phyloP scores from a whole-genome alignment of 2,888 invertebrate genomes.

The Pheosia gnoma region DNA sequence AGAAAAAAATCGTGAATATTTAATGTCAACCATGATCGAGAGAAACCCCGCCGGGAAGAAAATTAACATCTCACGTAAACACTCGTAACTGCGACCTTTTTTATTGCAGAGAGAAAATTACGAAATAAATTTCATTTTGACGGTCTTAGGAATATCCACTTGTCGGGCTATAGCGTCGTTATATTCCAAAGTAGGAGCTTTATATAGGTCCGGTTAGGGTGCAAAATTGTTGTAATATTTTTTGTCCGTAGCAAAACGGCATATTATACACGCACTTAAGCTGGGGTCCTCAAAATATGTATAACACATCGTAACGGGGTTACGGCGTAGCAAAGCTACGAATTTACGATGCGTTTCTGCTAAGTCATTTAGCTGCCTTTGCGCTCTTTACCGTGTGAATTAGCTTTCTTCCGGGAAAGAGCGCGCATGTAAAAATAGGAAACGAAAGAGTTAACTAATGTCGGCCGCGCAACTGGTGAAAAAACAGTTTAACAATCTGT shows the following conservation, averaged over 20 bases:
- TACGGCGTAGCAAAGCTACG: not conserved
- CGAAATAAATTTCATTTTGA: not conserved
- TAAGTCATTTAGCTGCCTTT: not conserved
- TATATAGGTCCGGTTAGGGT: too few relatives aligned
- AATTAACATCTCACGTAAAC: slow-evolving; percentile 1
- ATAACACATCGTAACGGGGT: not conserved
- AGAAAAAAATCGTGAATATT: slow-evolving; percentile 4
- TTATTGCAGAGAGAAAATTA: not conserved
- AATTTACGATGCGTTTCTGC: not conserved
- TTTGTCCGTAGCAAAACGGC: not conserved
- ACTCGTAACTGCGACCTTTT: slow-evolving; percentile 2
- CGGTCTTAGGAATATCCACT: not conserved
- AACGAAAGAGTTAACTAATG: too few relatives aligned
- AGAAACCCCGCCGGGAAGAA: slow-evolving; percentile 2
- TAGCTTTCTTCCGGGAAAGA: too few relatives aligned
- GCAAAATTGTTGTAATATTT: not conserved
- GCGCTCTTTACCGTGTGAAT: not conserved
- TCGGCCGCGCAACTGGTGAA: too few relatives aligned
- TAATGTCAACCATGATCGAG: slow-evolving; percentile 2
- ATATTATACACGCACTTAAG: not conserved
- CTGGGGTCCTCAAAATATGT: too few relatives aligned
- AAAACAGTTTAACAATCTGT: too few relatives aligned
- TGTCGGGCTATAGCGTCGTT: not conserved
- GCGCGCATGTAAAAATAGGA: too few relatives aligned
- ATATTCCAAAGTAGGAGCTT: too few relatives aligned